Percentiles rank a stretch among this genome's conserved stretches.
phyloP scores from a whole-genome alignment of 1,140 invertebrate species.

The Sitophilus oryzae region DNA sequence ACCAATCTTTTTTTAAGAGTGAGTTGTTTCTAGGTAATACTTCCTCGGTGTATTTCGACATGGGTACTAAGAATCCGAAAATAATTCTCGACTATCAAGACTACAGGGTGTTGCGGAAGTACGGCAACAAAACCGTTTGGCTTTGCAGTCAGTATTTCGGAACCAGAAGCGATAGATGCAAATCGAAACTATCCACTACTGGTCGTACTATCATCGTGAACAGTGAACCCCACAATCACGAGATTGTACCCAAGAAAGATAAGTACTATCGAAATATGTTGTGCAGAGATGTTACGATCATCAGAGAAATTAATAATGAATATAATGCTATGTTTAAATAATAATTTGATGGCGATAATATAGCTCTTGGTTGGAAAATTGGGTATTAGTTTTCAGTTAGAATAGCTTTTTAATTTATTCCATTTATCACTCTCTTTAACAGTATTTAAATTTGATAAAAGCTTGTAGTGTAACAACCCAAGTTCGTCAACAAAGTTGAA shows the following conservation, averaged over 20 bases:
- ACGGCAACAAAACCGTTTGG: conserved; percentile 29
- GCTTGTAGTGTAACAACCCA: too few relatives aligned
- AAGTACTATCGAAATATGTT: conserved; percentile 23
- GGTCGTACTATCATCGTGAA: conserved; percentile 26
- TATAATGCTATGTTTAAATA: conserved; percentile 3
- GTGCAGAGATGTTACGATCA: conserved; percentile 22
- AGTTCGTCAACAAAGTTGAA: too few relatives aligned
- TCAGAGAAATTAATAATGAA: conserved; percentile 10
- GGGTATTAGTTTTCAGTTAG: too few relatives aligned
- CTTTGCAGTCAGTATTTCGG: conserved; percentile 32
- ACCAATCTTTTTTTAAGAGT: too few relatives aligned
- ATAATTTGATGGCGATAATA: not conserved
- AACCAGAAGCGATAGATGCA: conserved; percentile 26
- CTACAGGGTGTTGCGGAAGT: conserved; percentile 27
- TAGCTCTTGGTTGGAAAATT: not conserved
- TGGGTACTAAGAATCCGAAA: conserved; percentile 32
- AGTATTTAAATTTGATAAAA: too few relatives aligned
- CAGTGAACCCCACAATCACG: conserved; percentile 27
- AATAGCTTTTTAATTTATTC: too few relatives aligned
- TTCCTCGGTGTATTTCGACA: conserved; percentile 25
- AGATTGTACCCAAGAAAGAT: conserved; percentile 15
- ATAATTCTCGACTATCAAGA: conserved; percentile 29
- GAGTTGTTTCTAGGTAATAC: conserved; percentile 4
- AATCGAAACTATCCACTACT: conserved; percentile 28
- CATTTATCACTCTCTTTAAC: too few relatives aligned